These are phyloP conservation scores for Lepus timidus DNA, from an alignment of 2,113 vertebrate species.

Conservation along the genomic window DNA sequence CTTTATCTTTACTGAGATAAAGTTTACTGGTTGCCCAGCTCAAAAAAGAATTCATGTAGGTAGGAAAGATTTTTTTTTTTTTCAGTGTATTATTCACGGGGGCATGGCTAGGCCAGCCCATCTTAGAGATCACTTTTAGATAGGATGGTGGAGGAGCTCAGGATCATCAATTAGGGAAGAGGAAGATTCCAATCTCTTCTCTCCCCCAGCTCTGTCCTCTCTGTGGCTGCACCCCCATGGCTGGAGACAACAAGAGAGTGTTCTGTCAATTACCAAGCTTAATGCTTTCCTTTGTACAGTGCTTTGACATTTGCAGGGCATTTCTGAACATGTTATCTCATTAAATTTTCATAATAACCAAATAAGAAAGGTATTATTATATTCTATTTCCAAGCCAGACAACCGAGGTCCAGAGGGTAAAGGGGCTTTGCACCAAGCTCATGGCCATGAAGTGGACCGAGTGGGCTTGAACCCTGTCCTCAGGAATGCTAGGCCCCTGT, in stretches of 20 bases:
- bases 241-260: not conserved
- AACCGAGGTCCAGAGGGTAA: not conserved
- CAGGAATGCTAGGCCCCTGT: not conserved
- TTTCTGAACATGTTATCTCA: slow-evolving; percentile 3
- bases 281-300: not conserved
- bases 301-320: slow-evolving; percentile 19
- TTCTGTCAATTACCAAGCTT: not conserved
- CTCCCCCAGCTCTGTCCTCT: not conserved
- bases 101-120: not conserved
- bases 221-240: not conserved
- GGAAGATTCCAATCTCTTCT: not conserved
- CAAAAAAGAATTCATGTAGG: not conserved
- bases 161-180: not conserved
- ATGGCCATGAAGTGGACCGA: not conserved
- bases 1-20: not conserved
- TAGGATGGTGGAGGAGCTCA: not conserved
- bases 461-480: not conserved
- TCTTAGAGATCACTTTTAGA: not conserved
- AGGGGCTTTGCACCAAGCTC: not conserved
- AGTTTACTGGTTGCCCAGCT: not conserved
- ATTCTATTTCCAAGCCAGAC: not conserved
- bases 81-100: not conserved
- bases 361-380: not conserved
- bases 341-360: slow-evolving; percentile 9
- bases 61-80: not conserved